Evolutionary conservation across 2,888 invertebrate species (phyloP).

Genomic region (Nomada ferruginata): DNA sequence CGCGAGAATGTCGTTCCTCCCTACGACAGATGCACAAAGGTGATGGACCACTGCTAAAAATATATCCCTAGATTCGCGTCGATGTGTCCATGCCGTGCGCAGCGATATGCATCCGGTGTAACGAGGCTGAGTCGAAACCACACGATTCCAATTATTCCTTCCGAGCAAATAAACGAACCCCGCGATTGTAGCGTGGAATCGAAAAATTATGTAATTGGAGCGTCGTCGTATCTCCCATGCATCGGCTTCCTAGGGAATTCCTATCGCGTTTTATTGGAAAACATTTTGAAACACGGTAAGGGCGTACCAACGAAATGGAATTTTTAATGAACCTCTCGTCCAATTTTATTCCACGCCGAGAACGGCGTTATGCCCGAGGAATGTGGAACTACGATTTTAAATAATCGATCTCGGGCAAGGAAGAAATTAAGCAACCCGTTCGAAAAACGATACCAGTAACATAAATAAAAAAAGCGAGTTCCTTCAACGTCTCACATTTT

Average conservation of each 20-base stretch:
- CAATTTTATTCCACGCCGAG: no score
- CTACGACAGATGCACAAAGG: no score
- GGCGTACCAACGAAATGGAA: neutral
- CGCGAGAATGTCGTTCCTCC: no score
- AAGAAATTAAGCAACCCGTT: neutral
- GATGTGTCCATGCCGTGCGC: neutral
- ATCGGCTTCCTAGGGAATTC: neutral
- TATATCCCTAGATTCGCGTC: neutral
- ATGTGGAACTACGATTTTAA: neutral
- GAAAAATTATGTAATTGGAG: slow-evolving; percentile 17
- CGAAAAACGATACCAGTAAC: neutral
- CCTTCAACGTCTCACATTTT: no score
- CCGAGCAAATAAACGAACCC: slow-evolving; percentile 31
- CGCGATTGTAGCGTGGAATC: neutral
- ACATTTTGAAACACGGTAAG: neutral
- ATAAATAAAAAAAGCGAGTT: no score
- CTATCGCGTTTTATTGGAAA: neutral
- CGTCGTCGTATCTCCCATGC: neutral
- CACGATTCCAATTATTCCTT: slow-evolving; percentile 25
- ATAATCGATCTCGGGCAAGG: neutral
- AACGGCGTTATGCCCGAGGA: no score
- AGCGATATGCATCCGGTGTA: slow-evolving; percentile 1
- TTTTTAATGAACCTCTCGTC: neutral
- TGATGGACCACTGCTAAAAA: no score
- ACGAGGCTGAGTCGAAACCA: slow-evolving; percentile 16